A percentile compares a stretch with the other conserved stretches of the same genome.
These are phyloP conservation scores for Salarias fasciatus DNA, from an alignment of 2,797 vertebrate species.

Conservation along the genomic window DNA sequence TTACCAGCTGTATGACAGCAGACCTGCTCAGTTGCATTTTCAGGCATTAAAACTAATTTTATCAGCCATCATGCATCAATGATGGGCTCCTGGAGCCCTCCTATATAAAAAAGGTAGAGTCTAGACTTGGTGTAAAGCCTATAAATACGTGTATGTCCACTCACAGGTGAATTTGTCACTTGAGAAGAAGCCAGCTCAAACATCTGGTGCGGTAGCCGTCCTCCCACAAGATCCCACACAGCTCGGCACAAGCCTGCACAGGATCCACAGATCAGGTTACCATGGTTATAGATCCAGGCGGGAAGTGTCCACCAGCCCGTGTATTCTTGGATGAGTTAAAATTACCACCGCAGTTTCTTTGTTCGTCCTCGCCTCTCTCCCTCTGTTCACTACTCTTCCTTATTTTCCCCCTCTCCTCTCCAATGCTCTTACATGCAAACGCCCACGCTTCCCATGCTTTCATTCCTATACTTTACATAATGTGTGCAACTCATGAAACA, in stretches of 20 bases:
- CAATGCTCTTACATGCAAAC: neutral
- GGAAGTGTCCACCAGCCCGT: constrained; percentile 19
- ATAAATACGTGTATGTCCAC: neutral
- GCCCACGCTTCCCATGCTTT: neutral
- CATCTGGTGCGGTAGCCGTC: constrained; percentile 24
- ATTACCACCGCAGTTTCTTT: constrained; percentile 32
- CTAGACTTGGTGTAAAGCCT: neutral
- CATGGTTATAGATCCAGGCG: constrained; percentile 49
- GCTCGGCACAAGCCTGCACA: constrained; percentile 7
- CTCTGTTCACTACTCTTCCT: neutral
- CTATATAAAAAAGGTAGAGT: neutral
- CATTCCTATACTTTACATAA: constrained; percentile 16
- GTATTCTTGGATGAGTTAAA: constrained; percentile 43
- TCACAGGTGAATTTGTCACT: neutral
- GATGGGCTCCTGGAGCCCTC: no score
- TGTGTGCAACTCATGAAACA: constrained; percentile 12
- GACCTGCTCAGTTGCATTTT: no score
- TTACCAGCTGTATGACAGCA: no score
- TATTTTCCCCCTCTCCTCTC: no score
- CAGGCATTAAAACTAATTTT: no score
- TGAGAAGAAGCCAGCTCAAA: constrained; percentile 18
- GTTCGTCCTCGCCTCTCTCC: constrained; percentile 3
- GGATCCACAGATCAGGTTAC: constrained; percentile 37
- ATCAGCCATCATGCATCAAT: no score
- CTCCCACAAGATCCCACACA: constrained; percentile 17